Base-by-base conservation (phyloP, 1,140 invertebrate genomes). In the Ladona fulva region DNA sequence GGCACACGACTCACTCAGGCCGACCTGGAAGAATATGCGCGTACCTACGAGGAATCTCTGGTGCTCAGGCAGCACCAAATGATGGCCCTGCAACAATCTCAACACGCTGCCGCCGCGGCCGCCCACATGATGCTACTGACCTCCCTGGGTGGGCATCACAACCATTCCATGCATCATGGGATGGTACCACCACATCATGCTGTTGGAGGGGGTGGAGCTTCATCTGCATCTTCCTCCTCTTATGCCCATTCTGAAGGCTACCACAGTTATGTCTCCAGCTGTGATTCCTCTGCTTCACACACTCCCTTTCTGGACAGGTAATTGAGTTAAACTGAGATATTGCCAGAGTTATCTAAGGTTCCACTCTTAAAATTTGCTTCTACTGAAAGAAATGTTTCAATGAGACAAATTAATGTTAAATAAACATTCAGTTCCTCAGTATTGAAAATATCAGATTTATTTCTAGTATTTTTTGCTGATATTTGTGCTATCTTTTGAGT, bases 221-320 rank as follows among this genome's bases (percentile, higher is more conserved):
- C 52, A 16, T 66, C 52, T 22, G 52, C 52, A 3, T 66, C 52
- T 22, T 66, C 52, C 12, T 87, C 90, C 8, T 92, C 91, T 59
- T 94, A 94, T 84, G 92, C 92, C 19, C 92, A 93, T 80, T 92
- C 91, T 25, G 92, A 94, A 85, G 92, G 92, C 16, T 94, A 94
- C 83, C 92, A 93, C 82, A 93, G 91, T 83, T 94, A 92, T 83
- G 93, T 92, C 25, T 94, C 91, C 78, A 94, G 90, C 82, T 92
- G 91, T 52, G 93, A 91, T 84, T 93, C 92, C 7, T 91, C 90
- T 24, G 92, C 91, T 16, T 90, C 88, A 24, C 80, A 80, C 7
- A 94, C 93, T 8, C 93, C 93, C 16, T 92, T 94, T 82, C 84
- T 94, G 78, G 93, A 95, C 83, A 88, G 91, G 89, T 90, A 83